phyloP scores from a whole-genome alignment of 2,888 invertebrate species.

The Erebia epiphron region DNA sequence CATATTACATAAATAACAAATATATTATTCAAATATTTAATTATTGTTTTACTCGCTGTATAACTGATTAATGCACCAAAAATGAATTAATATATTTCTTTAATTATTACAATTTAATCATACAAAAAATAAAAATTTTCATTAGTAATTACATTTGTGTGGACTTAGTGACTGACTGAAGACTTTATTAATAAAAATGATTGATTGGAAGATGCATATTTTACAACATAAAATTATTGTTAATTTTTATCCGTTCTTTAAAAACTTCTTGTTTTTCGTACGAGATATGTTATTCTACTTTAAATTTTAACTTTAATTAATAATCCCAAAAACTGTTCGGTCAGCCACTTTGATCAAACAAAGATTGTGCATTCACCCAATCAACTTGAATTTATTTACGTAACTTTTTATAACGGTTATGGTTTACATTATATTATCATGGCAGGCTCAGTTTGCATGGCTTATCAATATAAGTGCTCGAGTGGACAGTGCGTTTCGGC shows the following conservation, averaged over 20 bases:
- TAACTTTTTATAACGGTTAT: conserved; percentile 56
- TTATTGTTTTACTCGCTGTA: not conserved
- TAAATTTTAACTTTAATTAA: too few species aligned
- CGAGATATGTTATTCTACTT: too few species aligned
- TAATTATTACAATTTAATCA: not conserved
- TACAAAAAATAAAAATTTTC: not conserved
- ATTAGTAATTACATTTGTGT: not conserved
- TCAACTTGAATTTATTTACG: conserved; percentile 3
- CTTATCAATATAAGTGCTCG: conserved; percentile 85
- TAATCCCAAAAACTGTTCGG: not conserved
- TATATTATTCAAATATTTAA: not conserved
- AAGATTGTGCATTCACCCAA: not conserved
- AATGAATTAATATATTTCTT: not conserved
- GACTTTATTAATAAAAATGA: not conserved
- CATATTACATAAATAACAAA: not conserved
- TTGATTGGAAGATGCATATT: too few species aligned
- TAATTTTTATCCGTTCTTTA: too few species aligned
- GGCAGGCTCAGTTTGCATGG: conserved; percentile 79
- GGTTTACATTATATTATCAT: conserved; percentile 60
- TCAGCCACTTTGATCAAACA: conserved; percentile 13
- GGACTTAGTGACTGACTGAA: conserved; percentile 2
- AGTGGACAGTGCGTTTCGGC: conserved; percentile 84
- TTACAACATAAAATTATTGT: too few species aligned
- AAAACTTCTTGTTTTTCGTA: too few species aligned
- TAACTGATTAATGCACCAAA: not conserved